Percentiles rank a stretch among this genome's conserved stretches.
These are phyloP conservation scores for Silvanus unidentatus DNA, from an alignment of 2,888 invertebrate species.

Conservation along the genomic window DNA sequence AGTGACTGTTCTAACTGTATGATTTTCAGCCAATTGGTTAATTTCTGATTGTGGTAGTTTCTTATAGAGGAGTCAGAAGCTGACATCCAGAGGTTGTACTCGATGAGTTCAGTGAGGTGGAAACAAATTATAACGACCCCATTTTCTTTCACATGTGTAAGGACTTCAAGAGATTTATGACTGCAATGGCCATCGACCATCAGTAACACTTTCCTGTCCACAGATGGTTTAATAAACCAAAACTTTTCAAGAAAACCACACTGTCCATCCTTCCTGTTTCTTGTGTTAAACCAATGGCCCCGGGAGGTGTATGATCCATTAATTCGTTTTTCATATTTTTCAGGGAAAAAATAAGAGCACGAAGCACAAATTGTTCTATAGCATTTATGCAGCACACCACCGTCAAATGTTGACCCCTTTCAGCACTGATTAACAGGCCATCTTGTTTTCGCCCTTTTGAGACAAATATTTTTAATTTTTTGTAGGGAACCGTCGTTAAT, in stretches of 20 bases:
- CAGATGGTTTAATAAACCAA: slow-evolving; percentile 12
- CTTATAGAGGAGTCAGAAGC: slow-evolving; percentile 31
- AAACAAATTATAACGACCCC: slow-evolving; percentile 33
- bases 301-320: slow-evolving; percentile 14
- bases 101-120: slow-evolving; percentile 35
- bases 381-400: slow-evolving; percentile 36
- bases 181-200: slow-evolving; percentile 36
- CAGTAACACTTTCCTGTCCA: slow-evolving; percentile 22
- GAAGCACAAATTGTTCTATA: slow-evolving; percentile 34
- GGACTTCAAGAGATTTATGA: slow-evolving; percentile 25
- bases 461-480: slow-evolving; percentile 15
- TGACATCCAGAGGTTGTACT: slow-evolving; percentile 35
- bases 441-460: slow-evolving; percentile 40
- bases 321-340: slow-evolving; percentile 24
- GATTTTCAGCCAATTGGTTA: slow-evolving; percentile 25
- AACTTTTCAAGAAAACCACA: slow-evolving; percentile 19
- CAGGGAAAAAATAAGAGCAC: slow-evolving; percentile 37
- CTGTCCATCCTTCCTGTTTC: slow-evolving; percentile 31
- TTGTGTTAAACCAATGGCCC: slow-evolving; percentile 7
- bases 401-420: slow-evolving; percentile 37
- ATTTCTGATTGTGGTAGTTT: slow-evolving; percentile 30
- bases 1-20: slow-evolving; percentile 31
- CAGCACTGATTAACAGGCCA: slow-evolving; percentile 37
- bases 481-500: slow-evolving; percentile 7
- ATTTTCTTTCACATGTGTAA: slow-evolving; percentile 32